Evolutionary conservation across 1,140 invertebrate species (phyloP), one percentile per base, ranked within the genome.

Genomic region (Scaptomyza graminum): DNA sequence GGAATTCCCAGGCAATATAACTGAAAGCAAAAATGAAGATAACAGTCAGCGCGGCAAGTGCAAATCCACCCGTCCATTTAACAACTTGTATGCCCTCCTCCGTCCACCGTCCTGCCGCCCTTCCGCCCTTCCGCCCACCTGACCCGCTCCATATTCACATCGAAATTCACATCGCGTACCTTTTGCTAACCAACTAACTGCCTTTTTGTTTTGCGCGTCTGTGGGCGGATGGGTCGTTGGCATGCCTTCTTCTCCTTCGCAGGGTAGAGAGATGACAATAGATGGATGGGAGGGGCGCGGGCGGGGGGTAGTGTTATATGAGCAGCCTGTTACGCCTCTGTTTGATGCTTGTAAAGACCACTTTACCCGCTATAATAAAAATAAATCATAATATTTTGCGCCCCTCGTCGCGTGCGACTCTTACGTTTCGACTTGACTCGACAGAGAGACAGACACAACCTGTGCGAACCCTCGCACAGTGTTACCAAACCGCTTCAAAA

Each of bases 281-380:
- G 0, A 22, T 22, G 18, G 18, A 3, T 22, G 18, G 18, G 4
- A 3, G 18, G 13, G 28, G 28, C n/a, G n/a, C n/a, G n/a, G n/a
- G n/a, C n/a, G n/a, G n/a, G n/a, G n/a, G n/a, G n/a, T n/a, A n/a
- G 28, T 6, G 31, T 34, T 34, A 34, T 28, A 52, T 41, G 44
- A 37, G 56, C 66, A 55, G 65, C 39, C 46, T 56, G 50, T 74
- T 61, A 50, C 64, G 51, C 63, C 70, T 61, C 75, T 82, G 83
- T 87, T 87, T 87, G 83, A 88, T 87, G 83, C 83, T 90, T 87
- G 83, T 85, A 90, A 90, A 90, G 82, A 90, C 84, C 84, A 89
- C 81, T 90, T 89, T 91, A 91, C 85, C 80, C 82, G 87, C 90
- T 85, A 76, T 91, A 91, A 91, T 91, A 91, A 91, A 91, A 91